phyloP scores from a whole-genome alignment of 2,113 vertebrate genomes.

The Acanthochromis polyacanthus region DNA sequence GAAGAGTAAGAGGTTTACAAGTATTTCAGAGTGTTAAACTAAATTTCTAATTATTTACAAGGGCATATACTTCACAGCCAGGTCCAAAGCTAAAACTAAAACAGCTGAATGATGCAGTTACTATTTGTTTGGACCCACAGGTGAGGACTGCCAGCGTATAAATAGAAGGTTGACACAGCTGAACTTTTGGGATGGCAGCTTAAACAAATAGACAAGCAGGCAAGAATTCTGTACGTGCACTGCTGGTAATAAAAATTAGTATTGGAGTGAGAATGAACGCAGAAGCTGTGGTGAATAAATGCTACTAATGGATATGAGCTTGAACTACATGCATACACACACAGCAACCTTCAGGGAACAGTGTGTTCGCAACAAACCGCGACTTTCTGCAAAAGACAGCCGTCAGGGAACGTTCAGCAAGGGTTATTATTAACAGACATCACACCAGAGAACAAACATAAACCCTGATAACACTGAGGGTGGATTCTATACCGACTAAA shows the following conservation, averaged over 20 bases:
- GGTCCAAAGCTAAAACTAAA: constrained; percentile 54
- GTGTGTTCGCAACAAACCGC: too few species aligned
- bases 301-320: too few species aligned
- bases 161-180: constrained; percentile 65
- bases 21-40: constrained; percentile 1
- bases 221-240: neutral
- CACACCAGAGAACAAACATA: neutral
- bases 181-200: constrained; percentile 43
- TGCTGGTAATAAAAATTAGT: neutral
- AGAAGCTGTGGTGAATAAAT: neutral
- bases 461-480: fast-evolving
- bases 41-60: constrained; percentile 6
- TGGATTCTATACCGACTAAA: neutral
- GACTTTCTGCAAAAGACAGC: neutral
- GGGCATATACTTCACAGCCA: neutral
- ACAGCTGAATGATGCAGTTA: constrained; percentile 24
- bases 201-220: constrained; percentile 47
- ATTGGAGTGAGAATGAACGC: neutral
- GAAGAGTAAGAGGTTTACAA: neutral
- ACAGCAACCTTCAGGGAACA: too few species aligned
- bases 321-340: too few species aligned
- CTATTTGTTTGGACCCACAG: constrained; percentile 35
- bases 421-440: neutral
- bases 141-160: constrained; percentile 43
- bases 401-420: neutral